Base-by-base conservation (phyloP, 37 sponge, comb jelly and placozoan genomes). In the Bolinopsis microptera region DNA sequence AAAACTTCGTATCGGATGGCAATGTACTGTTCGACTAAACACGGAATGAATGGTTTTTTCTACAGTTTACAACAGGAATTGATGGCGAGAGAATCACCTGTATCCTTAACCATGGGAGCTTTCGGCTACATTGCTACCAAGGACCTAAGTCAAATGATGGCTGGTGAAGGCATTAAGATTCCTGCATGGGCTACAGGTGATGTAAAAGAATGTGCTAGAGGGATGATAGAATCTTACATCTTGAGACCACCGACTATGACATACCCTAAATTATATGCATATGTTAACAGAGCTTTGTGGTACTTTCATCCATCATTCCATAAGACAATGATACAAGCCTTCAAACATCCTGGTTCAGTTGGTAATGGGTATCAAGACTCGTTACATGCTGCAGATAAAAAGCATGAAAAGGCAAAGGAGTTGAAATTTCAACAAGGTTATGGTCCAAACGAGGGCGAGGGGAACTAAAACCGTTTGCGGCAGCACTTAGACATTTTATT, bases 21-120 rank as follows among this genome's bases (percentile, higher is more conserved):
- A 3, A 35, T 77, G 5, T 77, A 77, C 37, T 32, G 21, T 18
- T 77, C 80, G 28, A 77, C 80, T 1, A 77, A 77, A 36, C 80
- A 77, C 32, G 80, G 35, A 3, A 31, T 77, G 80, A 77, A 77
- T 36, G 80, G 80, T 1, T 77, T 77, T 18, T 77, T 77, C 80
- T 77, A 77, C 80, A 77, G 80, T 34, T 18, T 77, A 1, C 80
- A 77, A 34, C 80, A 77, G 37, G 80, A 77, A 18, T 18, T 77
- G 37, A 16, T 77, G 1, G 80, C 80, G 1, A 77, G 33, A 35
- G 80, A 77, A 18, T 77, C 80, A 22, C 33, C 35, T 32, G 80
- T 77, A 34, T 77, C 80, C 33, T 36, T 77, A 3, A 77, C 80
- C 3, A 18, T 77, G 1, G 80, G 80, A 1, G 80, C 36, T 16